Percentiles rank a stretch among this genome's conserved stretches.
These are phyloP conservation scores for Phataginus tricuspis DNA, from an alignment of 2,797 vertebrate genomes.

Conservation along the genomic window DNA sequence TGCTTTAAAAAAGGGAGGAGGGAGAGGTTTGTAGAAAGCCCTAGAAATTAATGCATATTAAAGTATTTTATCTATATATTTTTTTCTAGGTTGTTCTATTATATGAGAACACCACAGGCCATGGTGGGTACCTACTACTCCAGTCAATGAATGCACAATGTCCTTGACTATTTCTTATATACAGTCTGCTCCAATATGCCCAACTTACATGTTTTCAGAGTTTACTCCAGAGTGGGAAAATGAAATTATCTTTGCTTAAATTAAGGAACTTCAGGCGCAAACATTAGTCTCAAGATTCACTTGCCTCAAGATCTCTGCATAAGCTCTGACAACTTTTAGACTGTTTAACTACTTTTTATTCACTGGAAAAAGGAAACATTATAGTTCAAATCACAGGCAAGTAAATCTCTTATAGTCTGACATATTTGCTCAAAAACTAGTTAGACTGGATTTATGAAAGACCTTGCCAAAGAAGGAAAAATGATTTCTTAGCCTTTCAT, in stretches of 20 bases:
- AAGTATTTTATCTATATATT: background rate
- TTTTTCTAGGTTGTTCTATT: background rate
- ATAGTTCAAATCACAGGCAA: slow-evolving; percentile 21
- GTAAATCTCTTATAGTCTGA: background rate
- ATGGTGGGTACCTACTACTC: background rate
- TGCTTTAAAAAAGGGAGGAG: background rate
- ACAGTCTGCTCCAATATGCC: background rate
- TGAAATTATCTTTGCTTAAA: background rate
- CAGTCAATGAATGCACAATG: background rate
- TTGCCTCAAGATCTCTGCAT: background rate
- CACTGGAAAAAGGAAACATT: background rate
- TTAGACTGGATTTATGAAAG: background rate
- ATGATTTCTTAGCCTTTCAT: background rate
- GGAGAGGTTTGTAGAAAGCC: background rate
- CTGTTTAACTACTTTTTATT: background rate
- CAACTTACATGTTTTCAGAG: background rate
- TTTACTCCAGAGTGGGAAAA: background rate
- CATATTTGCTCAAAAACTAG: background rate
- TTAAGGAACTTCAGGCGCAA: background rate
- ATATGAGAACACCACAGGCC: background rate
- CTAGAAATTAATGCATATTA: background rate
- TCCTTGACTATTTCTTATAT: background rate
- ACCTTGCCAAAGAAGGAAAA: background rate
- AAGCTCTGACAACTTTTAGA: background rate
- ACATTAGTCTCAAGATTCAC: slow-evolving; percentile 6